phyloP scores from a whole-genome alignment of 2,888 invertebrate genomes.

The Xestia c-nigrum region DNA sequence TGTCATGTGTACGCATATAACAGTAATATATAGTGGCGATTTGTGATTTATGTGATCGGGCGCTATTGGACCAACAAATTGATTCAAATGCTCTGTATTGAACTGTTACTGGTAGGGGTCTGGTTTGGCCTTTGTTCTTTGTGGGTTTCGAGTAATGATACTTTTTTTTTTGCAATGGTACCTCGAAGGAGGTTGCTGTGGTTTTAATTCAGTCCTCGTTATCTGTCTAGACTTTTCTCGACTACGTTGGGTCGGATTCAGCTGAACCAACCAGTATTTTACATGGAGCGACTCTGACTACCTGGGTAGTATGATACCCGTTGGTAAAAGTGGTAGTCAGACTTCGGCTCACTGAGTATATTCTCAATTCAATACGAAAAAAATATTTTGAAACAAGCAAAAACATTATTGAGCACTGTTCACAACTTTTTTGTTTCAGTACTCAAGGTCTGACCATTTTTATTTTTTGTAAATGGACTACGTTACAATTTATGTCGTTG shows the following conservation, averaged over 20 bases:
- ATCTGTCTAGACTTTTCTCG: no score
- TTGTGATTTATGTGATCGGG: conserved; percentile 77
- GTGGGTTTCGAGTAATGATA: background rate
- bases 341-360: no score
- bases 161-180: no score
- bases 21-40: conserved; percentile 80
- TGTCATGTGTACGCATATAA: conserved; percentile 60
- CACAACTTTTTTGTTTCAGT: background rate
- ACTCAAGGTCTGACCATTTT: background rate
- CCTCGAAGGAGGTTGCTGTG: background rate
- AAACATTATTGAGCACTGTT: background rate
- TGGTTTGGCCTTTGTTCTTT: conserved; percentile 21
- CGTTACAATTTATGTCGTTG: conserved; percentile 12
- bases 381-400: background rate
- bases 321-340: no score
- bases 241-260: no score
- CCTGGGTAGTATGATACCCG: no score
- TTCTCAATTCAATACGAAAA: background rate
- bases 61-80: conserved; percentile 81
- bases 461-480: background rate
- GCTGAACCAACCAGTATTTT: no score
- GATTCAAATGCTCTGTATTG: conserved; percentile 72
- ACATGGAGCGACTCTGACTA: no score
- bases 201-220: background rate
- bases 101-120: conserved; percentile 36